Base-by-base conservation (phyloP, 2,113 vertebrate genomes). In the Xenopus borealis region DNA sequence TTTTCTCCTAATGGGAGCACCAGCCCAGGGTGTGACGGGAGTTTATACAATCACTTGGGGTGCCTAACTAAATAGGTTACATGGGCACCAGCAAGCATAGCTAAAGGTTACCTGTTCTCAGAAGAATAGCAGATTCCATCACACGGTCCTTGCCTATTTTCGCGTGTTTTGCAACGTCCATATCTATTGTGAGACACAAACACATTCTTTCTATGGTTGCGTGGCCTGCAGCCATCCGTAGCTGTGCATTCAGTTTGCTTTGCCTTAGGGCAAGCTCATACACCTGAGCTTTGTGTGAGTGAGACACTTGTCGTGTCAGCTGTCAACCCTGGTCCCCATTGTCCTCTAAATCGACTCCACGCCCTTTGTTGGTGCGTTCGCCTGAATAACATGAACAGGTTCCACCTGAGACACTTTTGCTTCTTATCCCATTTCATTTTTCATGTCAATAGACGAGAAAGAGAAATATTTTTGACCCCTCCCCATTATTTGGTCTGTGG, bases 141-240 rank as follows among this genome's bases (percentile, higher is more conserved):
- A 23, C 20, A 61, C 20, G 14, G 9, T 61, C 58, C 19, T 4
- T 61, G 18, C 58, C 18, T 1, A 8, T 23, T 23, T 12, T 55
- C 5, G 8, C 64, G 2, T 13, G 20, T 40, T 52, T 27, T 59
- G 14, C 40, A 65, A 18, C 17, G 14, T 55, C 12, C 7, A n/a
- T 44, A 5, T 20, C 50, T 53, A 68, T 68, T 69, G 73, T 75
- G 33, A 40, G 33, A 40, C 33, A 40, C 11, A 6, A 10, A 17
- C 72, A 52, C 65, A 52, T 75, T 68, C 72, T 23, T 68, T 40
- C 2, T 10, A 50, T 46, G 30, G 40, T 55, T 27, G 18, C 14
- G 10, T 69, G 13, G 66, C 66, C 73, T 55, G 44, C 17, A 55
- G 73, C 66, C 62, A 69, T 69, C 59, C 17, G 23, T 63, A 69